phyloP scores from a whole-genome alignment of 2,888 invertebrate genomes.

The Dynastes tityus region DNA sequence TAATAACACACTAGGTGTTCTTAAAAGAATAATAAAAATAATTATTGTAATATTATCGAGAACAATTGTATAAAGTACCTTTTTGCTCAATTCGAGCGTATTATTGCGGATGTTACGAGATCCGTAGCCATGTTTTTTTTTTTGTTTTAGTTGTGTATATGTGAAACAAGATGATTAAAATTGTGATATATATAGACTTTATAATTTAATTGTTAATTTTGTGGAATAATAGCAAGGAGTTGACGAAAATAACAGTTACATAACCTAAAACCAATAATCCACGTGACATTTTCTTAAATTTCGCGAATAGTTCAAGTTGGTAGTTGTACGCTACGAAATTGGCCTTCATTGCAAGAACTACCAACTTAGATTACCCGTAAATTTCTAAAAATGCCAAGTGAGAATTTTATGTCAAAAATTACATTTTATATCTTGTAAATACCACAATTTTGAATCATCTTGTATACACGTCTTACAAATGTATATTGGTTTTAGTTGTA shows the following conservation, averaged over 20 bases:
- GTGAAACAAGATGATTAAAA: constrained; percentile 30
- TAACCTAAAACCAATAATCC: too few species aligned
- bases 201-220: neutral
- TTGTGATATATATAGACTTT: constrained; percentile 44
- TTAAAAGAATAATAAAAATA: constrained; percentile 51
- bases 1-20: constrained; percentile 69
- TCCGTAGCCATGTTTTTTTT: constrained; percentile 58
- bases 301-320: too few species aligned
- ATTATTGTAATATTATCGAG: constrained; percentile 48
- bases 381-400: too few species aligned
- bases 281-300: too few species aligned
- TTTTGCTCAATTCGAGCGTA: constrained; percentile 47
- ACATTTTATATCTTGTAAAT: constrained; percentile 13
- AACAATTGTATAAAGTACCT: constrained; percentile 63
- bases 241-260: too few species aligned
- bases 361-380: too few species aligned
- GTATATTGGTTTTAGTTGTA: constrained; percentile 44
- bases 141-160: constrained; percentile 44
- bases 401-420: neutral
- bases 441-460: constrained; percentile 26
- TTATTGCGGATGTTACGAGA: constrained; percentile 46
- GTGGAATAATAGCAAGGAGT: neutral
- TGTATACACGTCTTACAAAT: constrained; percentile 32
- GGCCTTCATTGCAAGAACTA: too few species aligned
- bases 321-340: too few species aligned